phyloP scores from a whole-genome alignment of 23 tunicate genomes.

The Clavelina lepadiformis region DNA sequence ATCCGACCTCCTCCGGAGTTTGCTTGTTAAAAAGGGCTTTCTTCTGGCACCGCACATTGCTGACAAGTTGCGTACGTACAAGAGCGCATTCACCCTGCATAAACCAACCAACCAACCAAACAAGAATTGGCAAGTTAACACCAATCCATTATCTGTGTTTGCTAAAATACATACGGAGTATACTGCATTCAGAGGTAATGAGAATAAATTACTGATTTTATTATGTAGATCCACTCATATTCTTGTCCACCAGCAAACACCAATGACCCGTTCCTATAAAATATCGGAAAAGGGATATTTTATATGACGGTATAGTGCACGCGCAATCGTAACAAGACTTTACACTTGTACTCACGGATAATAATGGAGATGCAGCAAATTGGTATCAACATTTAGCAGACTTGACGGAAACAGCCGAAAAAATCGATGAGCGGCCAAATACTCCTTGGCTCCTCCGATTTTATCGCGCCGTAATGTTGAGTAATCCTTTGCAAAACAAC shows the following conservation, averaged over 20 bases:
- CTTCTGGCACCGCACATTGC: constrained; percentile 23
- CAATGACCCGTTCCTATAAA: constrained; percentile 25
- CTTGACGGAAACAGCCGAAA: constrained; percentile 38
- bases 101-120: not conserved
- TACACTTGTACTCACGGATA: constrained; percentile 58
- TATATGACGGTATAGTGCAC: no score
- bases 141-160: not conserved
- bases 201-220: constrained; percentile 48
- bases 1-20: constrained; percentile 20
- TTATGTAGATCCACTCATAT: constrained; percentile 65
- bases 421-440: constrained; percentile 30
- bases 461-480: constrained; percentile 30
- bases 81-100: constrained; percentile 64
- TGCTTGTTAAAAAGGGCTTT: constrained; percentile 40
- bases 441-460: constrained; percentile 64
- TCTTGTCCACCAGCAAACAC: constrained; percentile 40
- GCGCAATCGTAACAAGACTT: no score
- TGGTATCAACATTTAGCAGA: constrained; percentile 10
- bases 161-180: not conserved
- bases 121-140: no score
- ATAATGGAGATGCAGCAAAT: constrained; percentile 28
- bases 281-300: no score
- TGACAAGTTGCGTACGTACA: constrained; percentile 43
- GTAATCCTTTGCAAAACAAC: constrained; percentile 39
- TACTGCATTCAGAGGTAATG: not conserved